Evolutionary conservation across 1,140 invertebrate genomes (phyloP).

Genomic region (Zaprionus tsacasi): DNA sequence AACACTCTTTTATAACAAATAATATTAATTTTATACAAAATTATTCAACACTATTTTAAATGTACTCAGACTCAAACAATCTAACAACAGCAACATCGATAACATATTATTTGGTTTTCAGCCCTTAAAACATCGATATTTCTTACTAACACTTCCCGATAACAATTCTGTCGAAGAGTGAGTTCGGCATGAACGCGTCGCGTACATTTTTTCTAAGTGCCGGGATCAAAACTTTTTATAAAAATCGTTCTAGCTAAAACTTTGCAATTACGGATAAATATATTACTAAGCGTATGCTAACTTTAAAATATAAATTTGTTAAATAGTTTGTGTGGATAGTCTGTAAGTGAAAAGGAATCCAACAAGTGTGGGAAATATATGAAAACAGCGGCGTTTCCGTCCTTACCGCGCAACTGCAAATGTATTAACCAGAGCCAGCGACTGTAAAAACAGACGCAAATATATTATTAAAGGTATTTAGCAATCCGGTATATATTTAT

Average conservation of each 20-base stretch:
- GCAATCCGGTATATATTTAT: not conserved
- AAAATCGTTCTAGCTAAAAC: not conserved
- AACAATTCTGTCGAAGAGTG: conserved; percentile 30
- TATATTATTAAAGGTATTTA: conserved; percentile 6
- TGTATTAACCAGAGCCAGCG: conserved; percentile 42
- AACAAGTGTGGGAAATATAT: conserved; percentile 25
- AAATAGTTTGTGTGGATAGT: conserved; percentile 3
- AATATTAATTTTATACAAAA: not conserved
- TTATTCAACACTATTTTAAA: not conserved
- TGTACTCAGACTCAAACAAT: not conserved
- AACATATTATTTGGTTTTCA: not conserved
- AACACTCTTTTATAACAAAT: not conserved
- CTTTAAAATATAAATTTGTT: not conserved
- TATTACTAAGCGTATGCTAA: not conserved
- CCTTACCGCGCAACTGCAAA: conserved; percentile 47
- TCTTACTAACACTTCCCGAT: not conserved
- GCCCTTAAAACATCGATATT: conserved; percentile 16
- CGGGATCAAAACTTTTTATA: not conserved
- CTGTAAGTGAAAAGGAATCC: conserved; percentile 16
- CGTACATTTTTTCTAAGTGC: conserved; percentile 14
- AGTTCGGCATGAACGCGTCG: conserved; percentile 41
- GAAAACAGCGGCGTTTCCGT: conserved; percentile 5
- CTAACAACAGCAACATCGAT: not conserved
- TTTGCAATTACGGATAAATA: not conserved
- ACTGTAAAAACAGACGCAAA: conserved; percentile 19